Evolutionary conservation across 2,888 invertebrate genomes (phyloP).

Genomic region (Toxonevra muliebris): DNA sequence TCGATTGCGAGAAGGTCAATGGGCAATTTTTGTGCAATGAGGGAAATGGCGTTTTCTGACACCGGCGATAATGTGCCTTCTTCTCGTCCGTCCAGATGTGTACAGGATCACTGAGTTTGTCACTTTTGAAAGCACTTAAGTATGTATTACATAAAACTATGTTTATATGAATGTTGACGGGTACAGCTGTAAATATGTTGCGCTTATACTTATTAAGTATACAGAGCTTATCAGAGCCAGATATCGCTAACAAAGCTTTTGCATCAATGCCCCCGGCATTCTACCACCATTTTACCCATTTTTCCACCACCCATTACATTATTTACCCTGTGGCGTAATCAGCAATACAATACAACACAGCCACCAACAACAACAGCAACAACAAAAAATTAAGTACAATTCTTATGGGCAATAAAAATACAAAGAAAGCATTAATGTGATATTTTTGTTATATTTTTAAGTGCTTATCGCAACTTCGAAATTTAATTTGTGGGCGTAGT

Average conservation of each 20-base stretch:
- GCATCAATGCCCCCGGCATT: conserved; percentile 10
- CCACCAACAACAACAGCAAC: background rate
- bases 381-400: conserved; percentile 6
- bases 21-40: too few relatives aligned
- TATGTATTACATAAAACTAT: too few relatives aligned
- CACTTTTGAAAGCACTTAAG: too few relatives aligned
- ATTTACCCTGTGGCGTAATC: background rate
- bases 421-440: conserved; percentile 13
- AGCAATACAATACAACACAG: too few relatives aligned
- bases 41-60: too few relatives aligned
- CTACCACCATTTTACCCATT: conserved; percentile 5
- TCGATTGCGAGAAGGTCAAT: too few relatives aligned
- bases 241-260: conserved; percentile 17
- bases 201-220: too few relatives aligned
- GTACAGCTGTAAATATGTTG: too few relatives aligned
- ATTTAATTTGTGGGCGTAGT: conserved; percentile 56
- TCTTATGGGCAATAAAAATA: conserved; percentile 24
- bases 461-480: conserved; percentile 47
- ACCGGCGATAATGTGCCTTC: too few relatives aligned
- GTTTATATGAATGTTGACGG: too few relatives aligned
- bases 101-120: too few relatives aligned
- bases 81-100: too few relatives aligned
- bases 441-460: conserved; percentile 22
- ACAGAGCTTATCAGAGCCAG: background rate
- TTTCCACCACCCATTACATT: conserved; percentile 8